phyloP scores from a whole-genome alignment of 2,113 vertebrate genomes.

The Argyrosomus japonicus region DNA sequence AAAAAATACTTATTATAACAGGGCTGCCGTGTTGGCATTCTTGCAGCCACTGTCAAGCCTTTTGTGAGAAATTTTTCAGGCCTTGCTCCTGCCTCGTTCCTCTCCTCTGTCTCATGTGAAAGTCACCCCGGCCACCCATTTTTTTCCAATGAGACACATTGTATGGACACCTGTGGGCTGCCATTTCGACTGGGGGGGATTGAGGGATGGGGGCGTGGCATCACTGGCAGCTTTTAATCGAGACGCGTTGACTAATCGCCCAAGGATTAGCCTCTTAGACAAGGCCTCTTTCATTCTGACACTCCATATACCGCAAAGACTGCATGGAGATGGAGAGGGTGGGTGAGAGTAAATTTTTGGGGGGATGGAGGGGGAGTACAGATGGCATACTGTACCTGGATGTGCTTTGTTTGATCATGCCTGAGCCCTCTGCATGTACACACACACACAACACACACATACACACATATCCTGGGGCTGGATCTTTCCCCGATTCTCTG shows the following conservation, averaged over 20 bases:
- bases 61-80: conserved; percentile 7
- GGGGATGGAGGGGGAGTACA: conserved; percentile 49
- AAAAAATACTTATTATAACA: background rate
- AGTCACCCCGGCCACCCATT: conserved; percentile 43
- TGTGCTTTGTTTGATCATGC: conserved; percentile 81
- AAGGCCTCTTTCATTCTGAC: conserved; percentile 83
- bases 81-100: conserved; percentile 14
- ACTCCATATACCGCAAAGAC: conserved; percentile 51
- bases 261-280: conserved; percentile 81
- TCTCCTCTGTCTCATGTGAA: conserved; percentile 45
- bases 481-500: conserved; percentile 63
- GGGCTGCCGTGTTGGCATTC: background rate
- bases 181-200: conserved; percentile 38
- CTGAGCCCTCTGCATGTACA: conserved; percentile 52
- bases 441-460: conserved; percentile 45
- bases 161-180: conserved; percentile 78
- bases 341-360: conserved; percentile 53
- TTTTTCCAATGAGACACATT: conserved; percentile 62
- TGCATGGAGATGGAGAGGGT: conserved; percentile 35
- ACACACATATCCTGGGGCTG: conserved; percentile 60
- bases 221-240: conserved; percentile 73
- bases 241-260: conserved; percentile 82
- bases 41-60: conserved; percentile 4
- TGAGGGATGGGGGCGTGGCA: conserved; percentile 53
- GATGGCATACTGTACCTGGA: conserved; percentile 78